Percentiles rank a stretch among this genome's conserved stretches.
Evolutionary conservation across 2,113 vertebrate genomes (phyloP).

Genomic region (Oncorhynchus keta): DNA sequence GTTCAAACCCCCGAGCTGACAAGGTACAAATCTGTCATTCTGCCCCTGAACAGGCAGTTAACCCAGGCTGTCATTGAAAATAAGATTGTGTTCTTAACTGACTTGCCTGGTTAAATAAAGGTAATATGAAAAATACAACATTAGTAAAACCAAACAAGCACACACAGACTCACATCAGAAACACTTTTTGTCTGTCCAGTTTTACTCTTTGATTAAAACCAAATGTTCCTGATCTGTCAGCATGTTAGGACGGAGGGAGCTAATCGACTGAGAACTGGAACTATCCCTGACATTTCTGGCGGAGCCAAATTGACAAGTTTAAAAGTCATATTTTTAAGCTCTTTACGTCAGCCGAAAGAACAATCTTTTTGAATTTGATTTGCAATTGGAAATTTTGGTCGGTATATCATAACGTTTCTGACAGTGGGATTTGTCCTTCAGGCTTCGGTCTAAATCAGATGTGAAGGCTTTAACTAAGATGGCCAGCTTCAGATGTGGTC

Average conservation of each 20-base stretch:
- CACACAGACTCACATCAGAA: slow-evolving; percentile 26
- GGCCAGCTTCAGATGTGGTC: slow-evolving; percentile 5
- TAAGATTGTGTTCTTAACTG: too few relatives aligned
- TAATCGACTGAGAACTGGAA: not conserved
- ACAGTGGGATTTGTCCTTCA: slow-evolving; percentile 4
- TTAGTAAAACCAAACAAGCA: slow-evolving; percentile 41
- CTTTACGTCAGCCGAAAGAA: not conserved
- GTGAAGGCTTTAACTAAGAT: slow-evolving; percentile 4
- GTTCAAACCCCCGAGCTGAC: too few relatives aligned
- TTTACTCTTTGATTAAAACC: slow-evolving; percentile 52
- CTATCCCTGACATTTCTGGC: not conserved
- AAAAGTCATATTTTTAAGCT: not conserved
- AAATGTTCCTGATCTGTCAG: slow-evolving; percentile 40
- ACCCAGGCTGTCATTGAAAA: too few relatives aligned
- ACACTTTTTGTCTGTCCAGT: slow-evolving; percentile 31
- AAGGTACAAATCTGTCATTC: too few relatives aligned
- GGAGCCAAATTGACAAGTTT: not conserved
- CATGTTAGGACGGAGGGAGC: slow-evolving; percentile 6
- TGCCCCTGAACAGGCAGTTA: too few relatives aligned
- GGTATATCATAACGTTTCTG: not conserved
- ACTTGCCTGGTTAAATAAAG: too few relatives aligned
- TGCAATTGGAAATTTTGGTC: not conserved
- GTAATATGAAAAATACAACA: slow-evolving; percentile 43
- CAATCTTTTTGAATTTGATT: not conserved
- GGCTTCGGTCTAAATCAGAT: not conserved